Base-by-base conservation (phyloP, 2,888 invertebrate genomes). In the Drosophila affinis region DNA sequence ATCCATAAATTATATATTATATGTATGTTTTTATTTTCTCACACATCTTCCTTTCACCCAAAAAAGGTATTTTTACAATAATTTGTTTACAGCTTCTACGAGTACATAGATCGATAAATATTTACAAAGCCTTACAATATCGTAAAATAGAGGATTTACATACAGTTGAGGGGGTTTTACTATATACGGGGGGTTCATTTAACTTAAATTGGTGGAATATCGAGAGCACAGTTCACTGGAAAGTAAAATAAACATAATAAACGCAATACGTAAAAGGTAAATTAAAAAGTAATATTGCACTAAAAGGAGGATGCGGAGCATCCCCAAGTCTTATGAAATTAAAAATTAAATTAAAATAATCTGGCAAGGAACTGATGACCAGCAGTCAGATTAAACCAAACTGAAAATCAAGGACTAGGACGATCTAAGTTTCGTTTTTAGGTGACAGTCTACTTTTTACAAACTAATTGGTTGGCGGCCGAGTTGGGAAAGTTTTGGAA, bases 401-500 rank as follows among this genome's bases (percentile, higher is more conserved):
- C 48, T 24, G 61, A 52, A 48, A 14, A 34, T n/a, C 45, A 54
- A 67, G 45, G 83, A 82, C 83, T 82, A 82, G 79, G 72, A 57
- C 14, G 58, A 54, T 45, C 45, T 58, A 27, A 64, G 54, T 47
- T 34, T 39, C 6, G n/a, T 39, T 39, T 14, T 6, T 18, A 17
- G 21, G 4, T 34, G 18, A 24, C 18, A 44, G 17, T 60, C 60
- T 77, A 91, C 82, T 91, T 91, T 62, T 91, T 92, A 70, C 78
- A 76, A 61, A 80, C 70, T 59, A 91, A 73, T 70, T 91, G 90
- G 49, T 89, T 89, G 86, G 90, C 12, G 72, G 90, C 9, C 64
- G 84, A 58, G 86, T 85, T 67, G 81, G 88, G 59, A 70, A 90
- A 92, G 61, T 92, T 91, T 5, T 90, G 86, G 21, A 90, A 89